Evolutionary conservation across 2,113 vertebrate species (phyloP).

Genomic region (Anoura caudifer): DNA sequence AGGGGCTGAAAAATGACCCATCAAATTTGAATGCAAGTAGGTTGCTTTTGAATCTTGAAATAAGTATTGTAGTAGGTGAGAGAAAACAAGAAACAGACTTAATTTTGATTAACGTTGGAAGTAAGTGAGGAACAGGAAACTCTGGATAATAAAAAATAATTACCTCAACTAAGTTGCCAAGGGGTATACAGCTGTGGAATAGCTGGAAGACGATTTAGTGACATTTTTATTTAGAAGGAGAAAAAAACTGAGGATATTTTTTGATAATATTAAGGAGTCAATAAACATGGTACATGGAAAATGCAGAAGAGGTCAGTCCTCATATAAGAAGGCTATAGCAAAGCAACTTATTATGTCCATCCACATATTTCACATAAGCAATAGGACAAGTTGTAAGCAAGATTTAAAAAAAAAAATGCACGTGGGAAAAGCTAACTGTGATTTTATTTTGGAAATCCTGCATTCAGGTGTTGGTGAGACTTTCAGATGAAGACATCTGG

Average conservation of each 20-base stretch:
- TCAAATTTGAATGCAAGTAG: neutral
- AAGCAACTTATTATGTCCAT: accelerated
- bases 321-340: accelerated
- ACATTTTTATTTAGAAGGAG: neutral
- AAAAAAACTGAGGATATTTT: neutral
- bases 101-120: neutral
- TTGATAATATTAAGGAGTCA: neutral
- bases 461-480: neutral
- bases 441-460: neutral
- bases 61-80: neutral
- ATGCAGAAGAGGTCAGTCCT: accelerated
- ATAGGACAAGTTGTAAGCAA: neutral
- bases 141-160: neutral
- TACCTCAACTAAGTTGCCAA: neutral
- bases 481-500: neutral
- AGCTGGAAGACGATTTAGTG: neutral
- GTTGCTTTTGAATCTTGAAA: neutral
- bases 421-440: neutral
- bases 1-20: neutral
- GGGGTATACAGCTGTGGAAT: too few species aligned
- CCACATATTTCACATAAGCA: accelerated
- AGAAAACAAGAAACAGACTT: neutral
- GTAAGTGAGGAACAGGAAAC: neutral
- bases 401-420: neutral
- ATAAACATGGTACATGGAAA: too few species aligned